Evolutionary conservation across 1,140 invertebrate genomes (phyloP), one percentile per base, ranked within the genome.

Genomic region (Lycorma delicatula): DNA sequence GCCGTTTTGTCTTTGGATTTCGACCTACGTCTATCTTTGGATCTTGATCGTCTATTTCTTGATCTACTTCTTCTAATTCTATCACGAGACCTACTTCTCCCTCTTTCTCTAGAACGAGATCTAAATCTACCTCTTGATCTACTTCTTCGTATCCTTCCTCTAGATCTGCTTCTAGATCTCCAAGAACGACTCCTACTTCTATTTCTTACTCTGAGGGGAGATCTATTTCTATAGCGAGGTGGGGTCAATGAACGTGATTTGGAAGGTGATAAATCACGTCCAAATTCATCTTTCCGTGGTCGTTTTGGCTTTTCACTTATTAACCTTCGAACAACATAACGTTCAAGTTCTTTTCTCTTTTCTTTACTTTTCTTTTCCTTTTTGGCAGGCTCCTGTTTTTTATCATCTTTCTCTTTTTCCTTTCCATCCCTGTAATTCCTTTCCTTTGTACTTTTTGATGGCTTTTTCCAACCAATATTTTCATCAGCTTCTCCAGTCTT

Each of bases 261-360:
- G 44, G 74, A 76, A 13, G 70, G 61, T 1, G 72, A 76, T 36
- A 81, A 77, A 70, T 90, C 87, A n/a, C 87, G 74, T 0, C 87
- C 87, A 72, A 89, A 91, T 27, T 85, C 81, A 69, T 91, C 88
- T 71, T 86, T 87, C 26, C 69, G 70, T 18, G 77, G 71, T n/a
- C 80, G 76, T 49, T 78, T 72, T 0, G 81, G 79, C 58, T 85
- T 85, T 56, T 85, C 83, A 1, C 80, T 77, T 12, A 92, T 83
- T 28, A 91, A 74, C 58, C 84, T 83, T 18, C 89, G 75, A 0
- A 91, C 87, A 73, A 91, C 84, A 66, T 92, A 91, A 12, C 87
- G 76, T 60, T 87, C 85, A 22, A 91, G 72, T 62, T 91, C 88
- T 66, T 89, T 86, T 5, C 87, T 73, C 64, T 85, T 88, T 58